Conservation (phyloP, 2,113 vertebrate species). For the Ictalurus punctatus region DNA sequence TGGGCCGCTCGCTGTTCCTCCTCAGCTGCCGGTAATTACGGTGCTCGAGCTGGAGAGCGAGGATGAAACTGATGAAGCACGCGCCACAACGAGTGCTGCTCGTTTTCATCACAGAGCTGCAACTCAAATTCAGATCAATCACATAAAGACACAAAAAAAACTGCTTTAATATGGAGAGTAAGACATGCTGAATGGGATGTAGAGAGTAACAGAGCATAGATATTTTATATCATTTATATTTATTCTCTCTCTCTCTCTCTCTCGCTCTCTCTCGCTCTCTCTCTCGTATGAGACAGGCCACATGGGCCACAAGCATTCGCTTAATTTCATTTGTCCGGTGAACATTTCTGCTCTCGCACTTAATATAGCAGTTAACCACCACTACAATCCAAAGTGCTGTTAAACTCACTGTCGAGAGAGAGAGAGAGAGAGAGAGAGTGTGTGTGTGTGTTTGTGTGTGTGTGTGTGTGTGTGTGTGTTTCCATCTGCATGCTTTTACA, state of each 20-base stretch:
- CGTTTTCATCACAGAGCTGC: background rate
- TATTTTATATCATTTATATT: background rate
- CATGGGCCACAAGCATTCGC: conserved; percentile 73
- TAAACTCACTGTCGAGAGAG: conserved; percentile 54
- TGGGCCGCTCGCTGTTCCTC: conserved; percentile 79
- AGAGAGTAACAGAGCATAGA: conserved; percentile 16
- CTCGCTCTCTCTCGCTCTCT: conserved; percentile 47
- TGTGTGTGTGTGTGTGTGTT: conserved; percentile 6
- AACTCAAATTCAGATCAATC: conserved; percentile 7
- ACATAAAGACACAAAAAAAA: background rate
- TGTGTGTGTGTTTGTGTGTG: background rate
- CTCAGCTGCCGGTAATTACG: conserved; percentile 78
- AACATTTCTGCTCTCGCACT: conserved; percentile 64
- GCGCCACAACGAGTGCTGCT: background rate
- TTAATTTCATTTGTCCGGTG: conserved; percentile 70
- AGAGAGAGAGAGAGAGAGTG: background rate
- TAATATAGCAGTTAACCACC: conserved; percentile 79
- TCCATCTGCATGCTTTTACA: background rate
- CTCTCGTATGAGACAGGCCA: conserved; percentile 5
- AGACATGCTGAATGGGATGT: background rate
- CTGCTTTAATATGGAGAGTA: background rate
- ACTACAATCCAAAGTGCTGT: conserved; percentile 75
- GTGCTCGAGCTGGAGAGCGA: conserved; percentile 77
- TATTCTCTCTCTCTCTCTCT: conserved; percentile 49
- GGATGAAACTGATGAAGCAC: conserved; percentile 74